These are phyloP conservation scores for Sinohyriopsis cumingii DNA, from an alignment of 2,888 invertebrate genomes.

Conservation along the genomic window DNA sequence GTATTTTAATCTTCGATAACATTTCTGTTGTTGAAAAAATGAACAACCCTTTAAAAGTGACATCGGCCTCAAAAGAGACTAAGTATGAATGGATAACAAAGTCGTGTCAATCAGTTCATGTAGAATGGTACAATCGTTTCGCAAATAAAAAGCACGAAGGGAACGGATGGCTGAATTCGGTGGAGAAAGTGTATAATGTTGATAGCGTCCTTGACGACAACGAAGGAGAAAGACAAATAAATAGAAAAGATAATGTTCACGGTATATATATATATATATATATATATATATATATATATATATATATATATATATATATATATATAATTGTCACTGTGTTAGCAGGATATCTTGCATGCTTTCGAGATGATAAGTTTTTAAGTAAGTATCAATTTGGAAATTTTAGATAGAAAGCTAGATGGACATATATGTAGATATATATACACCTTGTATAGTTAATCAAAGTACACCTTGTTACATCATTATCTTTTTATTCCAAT, in stretches of 20 bases:
- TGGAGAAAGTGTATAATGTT: slow-evolving; percentile 6
- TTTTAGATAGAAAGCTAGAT: no score
- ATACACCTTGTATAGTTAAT: no score
- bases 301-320: no score
- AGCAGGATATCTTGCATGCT: no score
- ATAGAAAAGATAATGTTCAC: not conserved
- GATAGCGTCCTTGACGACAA: slow-evolving; percentile 26
- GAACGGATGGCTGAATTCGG: slow-evolving; percentile 28
- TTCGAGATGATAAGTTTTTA: no score
- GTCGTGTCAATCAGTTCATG: slow-evolving; percentile 11
- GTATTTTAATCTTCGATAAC: slow-evolving; percentile 35
- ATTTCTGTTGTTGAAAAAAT: slow-evolving; percentile 19
- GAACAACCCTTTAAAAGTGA: slow-evolving; percentile 3
- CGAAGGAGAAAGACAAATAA: slow-evolving; percentile 13
- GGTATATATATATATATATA: not conserved
- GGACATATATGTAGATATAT: no score
- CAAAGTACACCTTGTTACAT: no score
- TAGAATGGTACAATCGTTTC: slow-evolving; percentile 29
- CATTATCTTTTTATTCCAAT: no score
- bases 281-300: no score
- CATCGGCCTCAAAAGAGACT: slow-evolving; percentile 12
- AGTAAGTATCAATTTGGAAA: no score
- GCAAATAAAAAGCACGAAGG: slow-evolving; percentile 23
- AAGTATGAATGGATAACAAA: slow-evolving; percentile 27
- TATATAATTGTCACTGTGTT: no score